Percentiles rank a stretch among this genome's conserved stretches.
Conservation (phyloP, 2,888 invertebrate genomes). For the Timema cristinae region DNA sequence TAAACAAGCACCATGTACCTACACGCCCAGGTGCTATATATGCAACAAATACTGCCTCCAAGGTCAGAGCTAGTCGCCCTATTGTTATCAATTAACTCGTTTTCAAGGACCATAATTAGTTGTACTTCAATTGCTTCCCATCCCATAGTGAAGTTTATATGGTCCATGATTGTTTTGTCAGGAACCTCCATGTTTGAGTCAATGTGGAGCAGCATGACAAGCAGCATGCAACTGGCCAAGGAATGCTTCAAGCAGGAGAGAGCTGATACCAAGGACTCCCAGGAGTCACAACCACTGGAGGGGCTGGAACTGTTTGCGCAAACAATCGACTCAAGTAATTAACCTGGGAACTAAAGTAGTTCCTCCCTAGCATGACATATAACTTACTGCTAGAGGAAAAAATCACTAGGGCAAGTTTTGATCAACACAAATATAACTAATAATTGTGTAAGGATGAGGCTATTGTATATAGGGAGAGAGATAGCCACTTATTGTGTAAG, state of each 20-base stretch:
- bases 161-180: conserved; percentile 37
- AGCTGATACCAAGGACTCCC: conserved; percentile 48
- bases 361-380: too few relatives aligned
- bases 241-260: conserved; percentile 75
- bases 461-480: too few relatives aligned
- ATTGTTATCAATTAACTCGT: neutral
- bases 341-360: too few relatives aligned
- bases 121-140: too few relatives aligned
- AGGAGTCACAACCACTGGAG: conserved; percentile 61
- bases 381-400: too few relatives aligned
- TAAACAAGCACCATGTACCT: too few relatives aligned
- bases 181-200: conserved; percentile 89
- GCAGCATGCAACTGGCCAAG: conserved; percentile 87
- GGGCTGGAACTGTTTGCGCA: conserved; percentile 89
- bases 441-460: too few relatives aligned
- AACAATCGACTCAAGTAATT: conserved; percentile 85
- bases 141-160: too few relatives aligned
- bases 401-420: too few relatives aligned
- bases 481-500: too few relatives aligned
- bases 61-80: neutral
- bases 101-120: neutral
- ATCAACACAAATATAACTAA: too few relatives aligned
- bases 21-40: too few relatives aligned
- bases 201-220: conserved; percentile 90
- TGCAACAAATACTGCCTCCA: neutral